These are phyloP conservation scores for Embiotoca jacksoni DNA, from an alignment of 2,113 vertebrate genomes.

Conservation along the genomic window DNA sequence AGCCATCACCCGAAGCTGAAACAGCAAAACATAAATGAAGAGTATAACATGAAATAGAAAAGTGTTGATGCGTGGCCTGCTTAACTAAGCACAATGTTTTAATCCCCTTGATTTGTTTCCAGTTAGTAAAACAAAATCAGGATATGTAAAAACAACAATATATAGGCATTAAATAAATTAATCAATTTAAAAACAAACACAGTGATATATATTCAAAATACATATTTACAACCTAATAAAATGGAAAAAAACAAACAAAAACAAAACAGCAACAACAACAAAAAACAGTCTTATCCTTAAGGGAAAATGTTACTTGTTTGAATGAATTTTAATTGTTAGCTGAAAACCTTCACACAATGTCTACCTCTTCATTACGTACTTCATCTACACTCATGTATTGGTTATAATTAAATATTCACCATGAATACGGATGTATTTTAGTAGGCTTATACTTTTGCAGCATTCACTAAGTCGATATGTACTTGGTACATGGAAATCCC, in stretches of 20 bases:
- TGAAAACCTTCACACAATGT: conserved; percentile 45
- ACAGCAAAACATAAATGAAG: conserved; percentile 61
- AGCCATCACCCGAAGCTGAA: conserved; percentile 64
- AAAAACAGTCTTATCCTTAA: conserved; percentile 43
- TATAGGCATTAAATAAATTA: conserved; percentile 87
- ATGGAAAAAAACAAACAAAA: conserved; percentile 36
- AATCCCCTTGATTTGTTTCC: conserved; percentile 61
- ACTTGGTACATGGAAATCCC: conserved; percentile 70
- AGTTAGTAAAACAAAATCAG: conserved; percentile 78
- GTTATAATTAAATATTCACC: conserved; percentile 46
- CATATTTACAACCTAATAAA: conserved; percentile 83
- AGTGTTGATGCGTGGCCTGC: conserved; percentile 39
- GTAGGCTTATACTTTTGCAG: conserved; percentile 70
- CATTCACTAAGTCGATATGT: conserved; percentile 83
- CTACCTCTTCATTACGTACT: conserved; percentile 5
- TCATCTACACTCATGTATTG: conserved; percentile 23
- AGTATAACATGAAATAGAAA: conserved; percentile 60
- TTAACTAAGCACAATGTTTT: conserved; percentile 61
- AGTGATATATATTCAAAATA: conserved; percentile 81
- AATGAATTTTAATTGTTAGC: conserved; percentile 55
- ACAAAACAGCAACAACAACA: neutral
- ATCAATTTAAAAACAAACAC: conserved; percentile 82
- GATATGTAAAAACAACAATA: conserved; percentile 76
- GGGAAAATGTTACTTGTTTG: conserved; percentile 47
- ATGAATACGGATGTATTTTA: conserved; percentile 42